Percentiles rank a stretch among this genome's conserved stretches.
Conservation (phyloP, 2,113 vertebrate species). For the Oreochromis tanganicae region DNA sequence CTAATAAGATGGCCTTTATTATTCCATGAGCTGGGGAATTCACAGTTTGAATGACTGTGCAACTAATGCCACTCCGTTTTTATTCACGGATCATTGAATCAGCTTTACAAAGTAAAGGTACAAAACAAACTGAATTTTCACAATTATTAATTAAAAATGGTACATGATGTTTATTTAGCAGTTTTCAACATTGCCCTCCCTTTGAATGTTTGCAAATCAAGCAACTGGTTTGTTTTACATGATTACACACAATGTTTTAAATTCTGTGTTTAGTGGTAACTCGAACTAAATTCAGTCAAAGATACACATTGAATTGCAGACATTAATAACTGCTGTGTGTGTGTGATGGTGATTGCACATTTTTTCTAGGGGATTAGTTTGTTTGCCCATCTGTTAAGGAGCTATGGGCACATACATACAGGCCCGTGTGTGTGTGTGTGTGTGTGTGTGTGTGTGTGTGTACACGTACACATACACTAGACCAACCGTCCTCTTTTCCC, state of each 20-base stretch:
- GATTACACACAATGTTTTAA: neutral
- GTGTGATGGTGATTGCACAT: neutral
- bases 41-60: neutral
- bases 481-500: too few species aligned
- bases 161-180: neutral
- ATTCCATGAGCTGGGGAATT: neutral
- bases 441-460: too few species aligned
- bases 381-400: neutral
- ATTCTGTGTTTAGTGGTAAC: accelerated
- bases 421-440: neutral
- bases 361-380: neutral
- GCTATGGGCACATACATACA: neutral
- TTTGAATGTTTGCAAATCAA: neutral
- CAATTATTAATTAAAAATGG: neutral
- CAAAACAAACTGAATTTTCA: neutral
- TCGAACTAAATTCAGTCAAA: accelerated
- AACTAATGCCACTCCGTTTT: neutral
- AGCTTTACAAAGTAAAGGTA: neutral
- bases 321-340: neutral
- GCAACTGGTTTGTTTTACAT: neutral
- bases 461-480: too few species aligned
- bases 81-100: neutral
- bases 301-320: neutral
- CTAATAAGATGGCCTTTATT: accelerated
- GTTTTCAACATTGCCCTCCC: neutral